Conservation (phyloP, 2,113 vertebrate genomes). For the Probosciger aterrimus region DNA sequence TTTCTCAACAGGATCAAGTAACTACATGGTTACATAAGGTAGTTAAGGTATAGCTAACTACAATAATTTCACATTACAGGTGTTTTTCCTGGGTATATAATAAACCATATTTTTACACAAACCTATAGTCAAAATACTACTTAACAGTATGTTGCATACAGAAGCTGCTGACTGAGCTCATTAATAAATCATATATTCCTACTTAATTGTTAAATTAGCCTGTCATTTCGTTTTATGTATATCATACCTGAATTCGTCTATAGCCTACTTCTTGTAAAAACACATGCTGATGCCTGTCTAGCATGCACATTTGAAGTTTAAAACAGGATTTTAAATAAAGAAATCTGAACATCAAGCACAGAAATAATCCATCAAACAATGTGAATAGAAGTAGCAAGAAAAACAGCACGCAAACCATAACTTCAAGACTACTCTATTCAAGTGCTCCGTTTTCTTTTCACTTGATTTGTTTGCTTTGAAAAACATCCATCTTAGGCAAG, state of each 20-base stretch:
- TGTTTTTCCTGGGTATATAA: background rate
- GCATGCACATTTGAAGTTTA: background rate
- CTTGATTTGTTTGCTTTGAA: background rate
- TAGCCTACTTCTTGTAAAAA: background rate
- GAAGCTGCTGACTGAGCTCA: background rate
- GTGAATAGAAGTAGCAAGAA: background rate
- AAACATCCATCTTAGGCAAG: background rate
- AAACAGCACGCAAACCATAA: fast-evolving
- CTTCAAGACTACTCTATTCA: background rate
- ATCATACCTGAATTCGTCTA: background rate
- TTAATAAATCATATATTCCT: background rate
- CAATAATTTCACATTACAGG: background rate
- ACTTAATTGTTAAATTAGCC: background rate
- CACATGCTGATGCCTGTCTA: background rate
- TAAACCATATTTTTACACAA: background rate
- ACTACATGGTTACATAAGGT: background rate
- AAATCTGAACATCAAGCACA: background rate
- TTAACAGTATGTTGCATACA: background rate
- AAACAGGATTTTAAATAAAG: background rate
- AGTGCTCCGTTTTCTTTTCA: background rate
- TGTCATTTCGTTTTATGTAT: background rate
- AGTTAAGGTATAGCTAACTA: background rate
- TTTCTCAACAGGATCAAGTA: background rate
- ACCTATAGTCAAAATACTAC: background rate
- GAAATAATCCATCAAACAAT: background rate